A percentile compares a stretch with the other conserved stretches of the same genome.
Evolutionary conservation across 2,888 invertebrate species (phyloP).

Genomic region (Exephanes ischioxanthus): DNA sequence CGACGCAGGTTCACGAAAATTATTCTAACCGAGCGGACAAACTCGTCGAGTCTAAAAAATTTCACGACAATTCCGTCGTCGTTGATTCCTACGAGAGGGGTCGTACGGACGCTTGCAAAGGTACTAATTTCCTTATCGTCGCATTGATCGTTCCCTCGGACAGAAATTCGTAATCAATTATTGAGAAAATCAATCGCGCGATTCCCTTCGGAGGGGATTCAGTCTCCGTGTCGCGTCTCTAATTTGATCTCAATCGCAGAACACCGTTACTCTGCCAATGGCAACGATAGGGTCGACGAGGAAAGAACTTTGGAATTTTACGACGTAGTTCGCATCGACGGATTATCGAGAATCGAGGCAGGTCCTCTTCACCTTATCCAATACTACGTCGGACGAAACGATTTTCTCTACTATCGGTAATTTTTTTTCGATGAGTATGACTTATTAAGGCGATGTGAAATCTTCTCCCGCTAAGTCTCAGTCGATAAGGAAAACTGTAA

Average conservation of each 20-base stretch:
- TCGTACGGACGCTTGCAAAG: constrained; percentile 89
- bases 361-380: constrained; percentile 86
- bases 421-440: not conserved
- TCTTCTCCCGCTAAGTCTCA: too few relatives aligned
- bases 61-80: constrained; percentile 86
- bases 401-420: constrained; percentile 83
- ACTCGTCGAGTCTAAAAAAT: constrained; percentile 86
- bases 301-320: constrained; percentile 86
- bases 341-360: constrained; percentile 88
- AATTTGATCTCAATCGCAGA: constrained; percentile 77
- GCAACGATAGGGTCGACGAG: constrained; percentile 77
- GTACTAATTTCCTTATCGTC: constrained; percentile 83
- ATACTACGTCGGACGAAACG: constrained; percentile 87
- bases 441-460: too few relatives aligned
- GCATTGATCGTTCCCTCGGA: not conserved
- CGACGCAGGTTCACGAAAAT: constrained; percentile 78
- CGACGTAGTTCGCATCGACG: constrained; percentile 89
- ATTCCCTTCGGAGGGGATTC: not conserved
- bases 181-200: not conserved
- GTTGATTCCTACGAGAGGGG: constrained; percentile 89
- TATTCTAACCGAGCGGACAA: constrained; percentile 88
- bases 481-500: too few relatives aligned
- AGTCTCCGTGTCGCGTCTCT: not conserved
- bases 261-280: constrained; percentile 82
- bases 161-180: not conserved